A percentile compares a stretch with the other conserved stretches of the same genome.
Conservation (phyloP, 2,888 invertebrate species). For the Palloptera scutellata region DNA sequence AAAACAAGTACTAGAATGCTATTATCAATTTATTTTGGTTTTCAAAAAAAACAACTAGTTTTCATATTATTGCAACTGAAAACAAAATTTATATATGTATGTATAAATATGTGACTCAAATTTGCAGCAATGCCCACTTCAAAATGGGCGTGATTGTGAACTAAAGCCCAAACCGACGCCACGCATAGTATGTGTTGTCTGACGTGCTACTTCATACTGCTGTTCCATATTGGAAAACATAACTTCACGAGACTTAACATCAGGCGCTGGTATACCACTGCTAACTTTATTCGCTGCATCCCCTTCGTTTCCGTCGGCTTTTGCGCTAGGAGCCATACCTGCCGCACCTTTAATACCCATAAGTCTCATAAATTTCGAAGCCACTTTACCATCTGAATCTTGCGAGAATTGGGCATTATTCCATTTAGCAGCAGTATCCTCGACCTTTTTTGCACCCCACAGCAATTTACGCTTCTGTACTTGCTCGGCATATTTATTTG, state of each 20-base stretch:
- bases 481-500: slow-evolving; percentile 85
- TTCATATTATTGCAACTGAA: too few species aligned
- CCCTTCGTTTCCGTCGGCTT: slow-evolving; percentile 24
- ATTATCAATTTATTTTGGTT: too few species aligned
- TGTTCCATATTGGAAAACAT: slow-evolving; percentile 93
- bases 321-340: slow-evolving; percentile 26
- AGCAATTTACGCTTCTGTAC: slow-evolving; percentile 91
- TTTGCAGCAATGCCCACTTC: slow-evolving; percentile 3
- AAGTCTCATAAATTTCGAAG: slow-evolving; percentile 92
- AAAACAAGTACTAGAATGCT: too few species aligned
- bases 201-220: slow-evolving; percentile 94
- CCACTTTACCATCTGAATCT: slow-evolving; percentile 90
- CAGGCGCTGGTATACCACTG: slow-evolving; percentile 40
- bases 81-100: too few species aligned
- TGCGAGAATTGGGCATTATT: slow-evolving; percentile 85
- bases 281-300: slow-evolving; percentile 17
- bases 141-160: slow-evolving; percentile 65
- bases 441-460: slow-evolving; percentile 82
- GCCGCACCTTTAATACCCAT: slow-evolving; percentile 80
- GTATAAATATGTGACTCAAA: too few species aligned
- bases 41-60: too few species aligned
- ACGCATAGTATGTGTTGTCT: slow-evolving; percentile 95
- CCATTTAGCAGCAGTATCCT: slow-evolving; percentile 71
- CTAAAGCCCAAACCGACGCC: slow-evolving; percentile 85
- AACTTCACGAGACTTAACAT: slow-evolving; percentile 70